Evolutionary conservation across 2,797 vertebrate species (phyloP), one percentile per base, ranked within the genome.

Genomic region (Oceanodroma leucorhoa): DNA sequence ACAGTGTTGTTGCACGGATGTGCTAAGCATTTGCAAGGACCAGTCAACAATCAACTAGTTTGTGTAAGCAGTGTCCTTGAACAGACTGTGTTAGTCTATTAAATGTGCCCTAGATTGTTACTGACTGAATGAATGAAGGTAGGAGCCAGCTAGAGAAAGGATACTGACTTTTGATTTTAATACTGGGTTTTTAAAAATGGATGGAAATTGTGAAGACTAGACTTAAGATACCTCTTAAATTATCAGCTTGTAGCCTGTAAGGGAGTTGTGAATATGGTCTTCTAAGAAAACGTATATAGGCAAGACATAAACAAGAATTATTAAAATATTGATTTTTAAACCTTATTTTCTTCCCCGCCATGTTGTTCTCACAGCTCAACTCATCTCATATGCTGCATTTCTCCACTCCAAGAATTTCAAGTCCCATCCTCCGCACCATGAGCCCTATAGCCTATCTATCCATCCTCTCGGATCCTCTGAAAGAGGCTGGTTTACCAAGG

Each of bases 321-420:
- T 64, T 41, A 66, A 93, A 94, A 60, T 70, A 82, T 5, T 79
- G 81, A 71, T 84, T 90, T 94, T 87, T 89, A 93, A 93, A 95
- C 77, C 48, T 94, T 95, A 87, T 90, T 97, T 94, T 96, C 93
- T 97, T 98, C 97, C 97, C 85, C 2, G 4, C 90, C 97, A 73
- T 97, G 67, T 97, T 97, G 93, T 98, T 97, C 96, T 98, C 97
- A 98, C 98, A 99, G 99, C 97, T 99, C 97, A 98, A 97, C 97
- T 98, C 98, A 98, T 99, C 98, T 98, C 98, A 98, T 97, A 98
- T 98, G 53, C 98, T 98, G 97, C 98, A 99, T 97, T 98, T 98
- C 57, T 98, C 99, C 95, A 96, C 94, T 96, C 97, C 97, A 85
- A 98, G 98, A 98, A 98, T 98, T 75, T 98, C 97, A 97, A 98